Evolutionary conservation across 2,113 vertebrate genomes (phyloP), one percentile per base, ranked within the genome.

Genomic region (Saguinus imperator): DNA sequence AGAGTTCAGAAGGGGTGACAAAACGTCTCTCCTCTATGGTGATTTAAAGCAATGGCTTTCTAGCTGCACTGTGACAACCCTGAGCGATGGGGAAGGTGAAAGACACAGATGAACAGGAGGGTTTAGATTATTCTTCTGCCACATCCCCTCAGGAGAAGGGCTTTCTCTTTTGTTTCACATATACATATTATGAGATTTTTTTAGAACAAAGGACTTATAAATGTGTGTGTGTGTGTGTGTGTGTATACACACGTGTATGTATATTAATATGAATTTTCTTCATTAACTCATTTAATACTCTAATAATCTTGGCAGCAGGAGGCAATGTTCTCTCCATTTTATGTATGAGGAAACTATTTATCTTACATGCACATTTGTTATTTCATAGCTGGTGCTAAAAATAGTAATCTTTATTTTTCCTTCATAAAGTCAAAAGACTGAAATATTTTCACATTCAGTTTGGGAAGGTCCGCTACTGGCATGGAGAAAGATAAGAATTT

Each of bases 341-440:
- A 66, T 23, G 61, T 17, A 50, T 6, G 27, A 75, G 32, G 79
- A 80, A 84, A 72, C 64, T 68, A 50, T 61, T 89, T 92, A 61
- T 97, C 66, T 94, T 89, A n/a, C 29, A 35, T 40, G 80, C 40
- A 50, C 40, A 55, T 86, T 52, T 70, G 9, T 14, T 58, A 37
- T 58, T 97, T 94, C 25, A 48, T 25, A 13, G 57, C 73, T 55
- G 91, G 48, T 76, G 29, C 37, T 87, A 81, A 77, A 92, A 64
- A 58, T 55, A 91, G 61, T 35, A 7, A 52, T 86, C 64, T 2
- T 18, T 94, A 43, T 79, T 58, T 91, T 89, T 89, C 20, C 32
- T 86, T 50, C 17, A 32, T 76, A 64, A 96, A 82, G 76, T 50
- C 58, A 79, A 81, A 27, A 32, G 35, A 72, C 17, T 8, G 45